Evolutionary conservation across 2,797 vertebrate species (phyloP).

Genomic region (Pipistrellus nathusii): DNA sequence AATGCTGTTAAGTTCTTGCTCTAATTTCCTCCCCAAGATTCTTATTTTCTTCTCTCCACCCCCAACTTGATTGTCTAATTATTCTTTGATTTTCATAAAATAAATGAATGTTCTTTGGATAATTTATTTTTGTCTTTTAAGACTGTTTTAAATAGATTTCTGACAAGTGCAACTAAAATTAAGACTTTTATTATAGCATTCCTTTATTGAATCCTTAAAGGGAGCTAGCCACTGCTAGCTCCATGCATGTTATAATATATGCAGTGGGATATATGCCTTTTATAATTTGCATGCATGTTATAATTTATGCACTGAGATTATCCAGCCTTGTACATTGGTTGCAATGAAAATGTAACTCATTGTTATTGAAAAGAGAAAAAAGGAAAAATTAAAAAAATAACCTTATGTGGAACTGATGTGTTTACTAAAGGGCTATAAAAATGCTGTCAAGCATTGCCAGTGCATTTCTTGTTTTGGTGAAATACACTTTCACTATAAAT

Average conservation of each 20-base stretch:
- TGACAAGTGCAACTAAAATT: background rate
- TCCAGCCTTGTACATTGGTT: conserved; percentile 7
- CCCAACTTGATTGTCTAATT: background rate
- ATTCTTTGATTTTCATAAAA: conserved; percentile 34
- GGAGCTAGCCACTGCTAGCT: background rate
- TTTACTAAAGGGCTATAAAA: conserved; percentile 69
- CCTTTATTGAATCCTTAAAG: background rate
- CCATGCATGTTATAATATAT: conserved; percentile 39
- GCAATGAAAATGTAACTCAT: conserved; percentile 59
- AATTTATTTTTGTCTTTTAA: background rate
- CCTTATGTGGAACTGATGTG: conserved; percentile 14
- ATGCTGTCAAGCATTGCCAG: conserved; percentile 27
- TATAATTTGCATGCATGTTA: background rate
- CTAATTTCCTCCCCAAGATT: background rate
- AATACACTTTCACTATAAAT: conserved; percentile 69
- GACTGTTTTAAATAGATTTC: conserved; percentile 28
- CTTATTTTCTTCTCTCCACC: background rate
- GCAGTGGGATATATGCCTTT: background rate
- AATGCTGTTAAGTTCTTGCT: background rate
- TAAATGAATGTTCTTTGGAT: background rate
- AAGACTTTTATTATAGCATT: background rate
- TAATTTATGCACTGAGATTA: conserved; percentile 33
- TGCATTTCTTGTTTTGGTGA: conserved; percentile 71
- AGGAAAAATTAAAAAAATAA: conserved; percentile 65
- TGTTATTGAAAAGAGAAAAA: conserved; percentile 48